Evolutionary conservation across 2,113 vertebrate genomes (phyloP), one percentile per base, ranked within the genome.

Genomic region (Sakesphorus luctuosus): DNA sequence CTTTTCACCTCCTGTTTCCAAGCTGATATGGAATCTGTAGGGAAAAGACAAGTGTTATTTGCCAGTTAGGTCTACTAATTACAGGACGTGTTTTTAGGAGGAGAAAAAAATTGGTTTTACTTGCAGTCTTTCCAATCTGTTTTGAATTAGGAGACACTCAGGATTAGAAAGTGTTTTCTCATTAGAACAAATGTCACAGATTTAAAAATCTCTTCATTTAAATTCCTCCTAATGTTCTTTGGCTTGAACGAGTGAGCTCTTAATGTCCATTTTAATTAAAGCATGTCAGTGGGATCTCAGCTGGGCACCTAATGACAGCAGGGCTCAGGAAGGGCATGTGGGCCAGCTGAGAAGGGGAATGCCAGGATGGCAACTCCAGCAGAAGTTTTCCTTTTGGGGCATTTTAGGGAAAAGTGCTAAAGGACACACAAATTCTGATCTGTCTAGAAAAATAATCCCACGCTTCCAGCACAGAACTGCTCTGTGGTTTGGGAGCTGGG

Each of bases 181-280:
- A 85, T 98, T 97, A 97, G 96, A 97, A 97, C 88, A 97, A 97
- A 97, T 96, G 95, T 96, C 96, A 97, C 90, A 91, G 92, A 97
- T 95, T 82, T 69, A 72, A 94, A 96, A 97, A 87, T 76, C 94
- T 96, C 92, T 83, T 93, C 46, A 38, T 96, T 97, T 97, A 91
- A 96, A 96, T 97, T 97, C 95, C 74, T 95, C 94, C 84, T 96
- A 96, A 97, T 97, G 95, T 97, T 97, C 96, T 96, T 95, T 91
- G 95, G 94, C 95, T 97, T 92, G 94, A 97, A 92, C 67, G 93
- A 97, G 95, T 55, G 71, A 97, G 93, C 84, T 97, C 93, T 95
- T 97, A 96, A 96, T 96, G 97, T 97, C 96, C 81, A 1, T 96
- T 98, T 97, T 96, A 97, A 98, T 98, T 98, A 98, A 97, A 67